These are phyloP conservation scores for Drosophila merina DNA, from an alignment of 2,888 invertebrate genomes.

Conservation along the genomic window DNA sequence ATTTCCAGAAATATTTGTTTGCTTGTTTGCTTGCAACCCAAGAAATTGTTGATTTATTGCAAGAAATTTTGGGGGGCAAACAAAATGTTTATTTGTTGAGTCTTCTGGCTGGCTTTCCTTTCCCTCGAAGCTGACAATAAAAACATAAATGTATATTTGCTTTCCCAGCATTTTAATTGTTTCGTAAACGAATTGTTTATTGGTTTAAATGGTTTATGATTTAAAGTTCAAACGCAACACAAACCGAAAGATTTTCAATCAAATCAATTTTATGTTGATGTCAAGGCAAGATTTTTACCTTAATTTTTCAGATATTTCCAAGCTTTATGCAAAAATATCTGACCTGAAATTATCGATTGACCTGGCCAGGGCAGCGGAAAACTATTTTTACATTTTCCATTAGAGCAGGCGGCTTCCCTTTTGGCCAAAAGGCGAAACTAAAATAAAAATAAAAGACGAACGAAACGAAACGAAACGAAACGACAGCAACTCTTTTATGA, in stretches of 20 bases:
- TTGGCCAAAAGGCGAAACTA: background rate
- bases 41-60: constrained; percentile 34
- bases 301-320: background rate
- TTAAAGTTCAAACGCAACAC: too few species aligned
- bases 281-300: background rate
- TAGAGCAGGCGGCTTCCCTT: constrained; percentile 22
- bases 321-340: constrained; percentile 27
- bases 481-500: constrained; percentile 60
- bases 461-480: constrained; percentile 26
- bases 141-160: constrained; percentile 1
- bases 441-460: constrained; percentile 9
- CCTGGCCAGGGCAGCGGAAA: constrained; percentile 37
- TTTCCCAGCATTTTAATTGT: constrained; percentile 19
- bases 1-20: constrained; percentile 24
- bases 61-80: constrained; percentile 18
- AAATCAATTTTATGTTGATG: background rate
- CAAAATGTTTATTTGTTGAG: constrained; percentile 18
- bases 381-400: constrained; percentile 40
- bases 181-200: constrained; percentile 16
- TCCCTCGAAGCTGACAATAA: background rate
- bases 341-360: constrained; percentile 43
- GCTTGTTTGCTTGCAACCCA: constrained; percentile 4
- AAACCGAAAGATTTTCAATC: background rate
- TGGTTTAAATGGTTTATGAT: background rate
- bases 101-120: background rate